These are phyloP conservation scores for Notolabrus celidotus DNA, from an alignment of 2,797 vertebrate species.

Conservation along the genomic window DNA sequence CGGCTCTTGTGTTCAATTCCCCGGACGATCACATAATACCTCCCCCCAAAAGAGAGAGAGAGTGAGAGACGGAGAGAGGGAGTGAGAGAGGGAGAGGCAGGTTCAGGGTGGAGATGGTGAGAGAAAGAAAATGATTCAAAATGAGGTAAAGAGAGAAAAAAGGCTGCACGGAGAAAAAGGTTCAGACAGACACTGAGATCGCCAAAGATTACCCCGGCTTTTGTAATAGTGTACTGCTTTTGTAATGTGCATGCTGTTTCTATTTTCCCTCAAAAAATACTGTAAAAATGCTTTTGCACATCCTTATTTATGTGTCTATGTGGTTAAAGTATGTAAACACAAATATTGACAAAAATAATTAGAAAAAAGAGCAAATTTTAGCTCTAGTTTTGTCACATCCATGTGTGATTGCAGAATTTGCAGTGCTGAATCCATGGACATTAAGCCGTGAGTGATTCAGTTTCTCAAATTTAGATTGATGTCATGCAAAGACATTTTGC, in stretches of 20 bases:
- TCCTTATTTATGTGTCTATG: too few species aligned
- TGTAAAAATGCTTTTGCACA: too few species aligned
- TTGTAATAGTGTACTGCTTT: neutral
- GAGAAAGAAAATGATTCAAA: conserved; percentile 44
- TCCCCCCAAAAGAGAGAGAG: conserved; percentile 61
- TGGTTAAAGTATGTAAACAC: too few species aligned
- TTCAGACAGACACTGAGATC: conserved; percentile 3
- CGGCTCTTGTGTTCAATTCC: conserved; percentile 85
- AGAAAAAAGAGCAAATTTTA: too few species aligned
- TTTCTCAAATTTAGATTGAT: too few species aligned
- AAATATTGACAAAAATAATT: too few species aligned
- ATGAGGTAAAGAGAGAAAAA: conserved; percentile 29
- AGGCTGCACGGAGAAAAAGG: conserved; percentile 8
- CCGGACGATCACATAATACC: conserved; percentile 85
- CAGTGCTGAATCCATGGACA: too few species aligned
- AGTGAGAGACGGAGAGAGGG: conserved; percentile 31
- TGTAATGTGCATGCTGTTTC: neutral
- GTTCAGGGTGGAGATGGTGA: conserved; percentile 32
- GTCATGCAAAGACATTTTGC: too few species aligned
- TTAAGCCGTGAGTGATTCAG: too few species aligned
- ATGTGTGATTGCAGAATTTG: too few species aligned
- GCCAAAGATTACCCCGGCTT: neutral
- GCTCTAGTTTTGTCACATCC: too few species aligned
- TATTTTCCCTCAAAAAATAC: too few species aligned
- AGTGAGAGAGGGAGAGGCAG: conserved; percentile 29